A percentile compares a stretch with the other conserved stretches of the same genome.
Evolutionary conservation across 2,113 vertebrate genomes (phyloP).

Genomic region (Xenus cinereus): DNA sequence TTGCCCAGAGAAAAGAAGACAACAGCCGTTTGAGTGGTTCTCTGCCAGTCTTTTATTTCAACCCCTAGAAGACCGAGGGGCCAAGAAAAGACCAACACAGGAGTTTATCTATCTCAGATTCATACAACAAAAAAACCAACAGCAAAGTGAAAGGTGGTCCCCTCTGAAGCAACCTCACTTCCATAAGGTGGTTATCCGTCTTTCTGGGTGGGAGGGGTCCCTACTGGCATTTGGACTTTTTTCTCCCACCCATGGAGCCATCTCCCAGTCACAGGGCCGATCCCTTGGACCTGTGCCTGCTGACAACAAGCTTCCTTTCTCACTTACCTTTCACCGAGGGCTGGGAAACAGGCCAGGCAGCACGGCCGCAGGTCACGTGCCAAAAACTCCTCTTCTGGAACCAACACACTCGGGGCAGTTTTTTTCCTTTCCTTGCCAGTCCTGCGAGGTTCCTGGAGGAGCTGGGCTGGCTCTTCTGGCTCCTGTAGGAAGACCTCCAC

Average conservation of each 20-base stretch:
- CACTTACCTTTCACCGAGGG: not conserved
- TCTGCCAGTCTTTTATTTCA: not conserved
- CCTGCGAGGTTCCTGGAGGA: accelerated
- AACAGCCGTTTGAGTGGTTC: not conserved
- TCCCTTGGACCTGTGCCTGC: not conserved
- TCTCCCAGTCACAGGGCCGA: not conserved
- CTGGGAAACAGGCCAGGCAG: not conserved
- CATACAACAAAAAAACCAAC: not conserved
- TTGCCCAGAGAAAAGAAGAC: not conserved
- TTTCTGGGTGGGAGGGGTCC: not conserved
- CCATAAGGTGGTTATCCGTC: not conserved
- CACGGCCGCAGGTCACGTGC: not conserved
- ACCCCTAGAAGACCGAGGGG: not conserved
- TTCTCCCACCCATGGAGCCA: not conserved
- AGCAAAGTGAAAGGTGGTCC: not conserved
- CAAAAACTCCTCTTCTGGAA: not conserved
- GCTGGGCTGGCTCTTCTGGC: not conserved
- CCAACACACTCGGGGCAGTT: accelerated
- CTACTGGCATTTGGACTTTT: not conserved
- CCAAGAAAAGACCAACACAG: not conserved
- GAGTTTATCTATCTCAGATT: not conserved
- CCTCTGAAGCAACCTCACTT: not conserved
- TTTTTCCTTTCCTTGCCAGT: not conserved
- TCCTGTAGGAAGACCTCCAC: not conserved
- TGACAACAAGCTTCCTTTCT: not conserved